Evolutionary conservation across 2,113 vertebrate species (phyloP).

Genomic region (Oncorhynchus masou): DNA sequence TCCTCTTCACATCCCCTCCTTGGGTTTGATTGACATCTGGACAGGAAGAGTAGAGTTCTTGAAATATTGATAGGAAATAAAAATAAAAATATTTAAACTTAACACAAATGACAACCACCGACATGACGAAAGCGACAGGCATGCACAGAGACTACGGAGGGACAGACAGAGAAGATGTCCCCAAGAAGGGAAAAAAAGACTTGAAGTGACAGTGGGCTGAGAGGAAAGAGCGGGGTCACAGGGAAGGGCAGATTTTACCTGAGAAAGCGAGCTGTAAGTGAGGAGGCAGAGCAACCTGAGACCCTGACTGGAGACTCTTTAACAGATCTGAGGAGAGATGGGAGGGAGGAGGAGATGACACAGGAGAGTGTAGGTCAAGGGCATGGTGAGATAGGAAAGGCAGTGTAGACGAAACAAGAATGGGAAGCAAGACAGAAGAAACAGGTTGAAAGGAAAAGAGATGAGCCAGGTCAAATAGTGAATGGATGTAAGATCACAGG

Average conservation of each 20-base stretch:
- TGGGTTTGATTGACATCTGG: constrained; percentile 76
- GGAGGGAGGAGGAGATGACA: constrained; percentile 13
- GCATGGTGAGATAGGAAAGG: not conserved
- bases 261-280: constrained; percentile 94
- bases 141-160: constrained; percentile 35
- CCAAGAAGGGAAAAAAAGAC: constrained; percentile 33
- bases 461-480: not conserved
- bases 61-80: not conserved
- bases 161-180: constrained; percentile 22
- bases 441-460: not conserved
- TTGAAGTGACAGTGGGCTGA: not conserved
- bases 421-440: not conserved
- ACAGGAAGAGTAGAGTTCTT: constrained; percentile 25
- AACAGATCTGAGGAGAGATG: constrained; percentile 87
- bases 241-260: constrained; percentile 80
- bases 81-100: not conserved
- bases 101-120: not conserved
- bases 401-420: constrained; percentile 3
- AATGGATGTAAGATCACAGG: not conserved
- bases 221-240: constrained; percentile 11
- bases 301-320: constrained; percentile 97
- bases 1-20: constrained; percentile 73
- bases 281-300: constrained; percentile 90
- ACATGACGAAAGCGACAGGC: constrained; percentile 27
- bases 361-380: constrained; percentile 1